Percentiles rank a stretch among this genome's conserved stretches.
Evolutionary conservation across 2,888 invertebrate genomes (phyloP).

Genomic region (Epistrophe grossulariae): DNA sequence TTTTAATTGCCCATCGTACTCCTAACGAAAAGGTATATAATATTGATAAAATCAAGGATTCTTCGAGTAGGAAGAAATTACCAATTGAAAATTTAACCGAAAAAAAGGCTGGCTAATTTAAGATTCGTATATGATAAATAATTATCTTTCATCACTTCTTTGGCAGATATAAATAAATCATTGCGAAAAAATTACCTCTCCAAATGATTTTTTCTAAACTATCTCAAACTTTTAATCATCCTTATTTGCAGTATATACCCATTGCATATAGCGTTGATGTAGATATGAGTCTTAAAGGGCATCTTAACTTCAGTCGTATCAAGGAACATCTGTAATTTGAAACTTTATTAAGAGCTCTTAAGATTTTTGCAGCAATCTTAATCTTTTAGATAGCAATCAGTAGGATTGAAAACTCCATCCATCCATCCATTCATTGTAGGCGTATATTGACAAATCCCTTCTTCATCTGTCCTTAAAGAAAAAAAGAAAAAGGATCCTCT

Average conservation of each 20-base stretch:
- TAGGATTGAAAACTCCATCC: slow-evolving; percentile 42
- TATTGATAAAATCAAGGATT: slow-evolving; percentile 45
- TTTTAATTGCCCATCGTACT: slow-evolving; percentile 54
- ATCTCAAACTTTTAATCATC: slow-evolving; percentile 54
- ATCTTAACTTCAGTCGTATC: slow-evolving; percentile 55
- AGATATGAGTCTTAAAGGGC: background rate
- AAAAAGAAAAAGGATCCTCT: slow-evolving; percentile 44
- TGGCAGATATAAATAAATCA: slow-evolving; percentile 36
- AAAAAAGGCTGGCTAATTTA: slow-evolving; percentile 64
- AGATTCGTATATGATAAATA: slow-evolving; percentile 61
- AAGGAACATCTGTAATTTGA: slow-evolving; percentile 69
- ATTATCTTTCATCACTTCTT: slow-evolving; percentile 49
- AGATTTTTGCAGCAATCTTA: slow-evolving; percentile 31
- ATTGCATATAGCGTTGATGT: background rate
- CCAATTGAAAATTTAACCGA: slow-evolving; percentile 41
- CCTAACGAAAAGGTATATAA: background rate
- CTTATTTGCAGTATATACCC: slow-evolving; percentile 5
- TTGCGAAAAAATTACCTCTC: slow-evolving; percentile 67
- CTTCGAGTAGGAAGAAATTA: background rate
- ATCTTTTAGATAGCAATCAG: slow-evolving; percentile 34
- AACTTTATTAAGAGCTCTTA: slow-evolving; percentile 46
- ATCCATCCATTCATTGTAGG: slow-evolving; percentile 18
- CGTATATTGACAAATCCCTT: slow-evolving; percentile 58
- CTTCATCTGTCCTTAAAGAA: slow-evolving; percentile 55
- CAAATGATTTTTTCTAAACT: slow-evolving; percentile 37